Base-by-base conservation (phyloP, 2,797 vertebrate species). In the Myiotriccus ornatus region DNA sequence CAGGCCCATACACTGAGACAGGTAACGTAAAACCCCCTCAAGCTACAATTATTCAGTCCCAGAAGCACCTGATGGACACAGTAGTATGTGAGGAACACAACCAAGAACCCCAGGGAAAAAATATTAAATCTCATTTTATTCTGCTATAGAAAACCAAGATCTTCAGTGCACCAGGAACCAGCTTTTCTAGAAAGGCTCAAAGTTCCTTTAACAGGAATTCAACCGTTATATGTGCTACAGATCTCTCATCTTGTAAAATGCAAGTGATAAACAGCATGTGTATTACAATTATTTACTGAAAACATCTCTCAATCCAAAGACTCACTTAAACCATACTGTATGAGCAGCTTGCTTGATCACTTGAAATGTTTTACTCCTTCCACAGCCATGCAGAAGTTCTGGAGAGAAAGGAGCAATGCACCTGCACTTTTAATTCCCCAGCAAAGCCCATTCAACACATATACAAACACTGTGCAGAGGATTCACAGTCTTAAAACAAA, bases 271-370 rank as follows among this genome's bases (percentile, higher is more conserved):
- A 56, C 2, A 90, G 50, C 68, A 63, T 8, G 8, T 3, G 10
- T 64, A 60, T 60, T 65, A 68, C 34, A 57, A 52, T 30, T 87
- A 53, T 35, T 62, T 55, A 69, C 44, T 60, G 44, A 55, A 87
- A 69, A 70, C 39, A 64, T 46, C 49, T 52, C 14, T 68, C 27
- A 71, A 79, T 27, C 39, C 55, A 82, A 86, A 81, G 63, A 62
- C 35, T 60, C 14, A 6, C 47, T 39, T 59, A 74, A 80, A 74
- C 5, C 6, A 18, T 6, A 34, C 17, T 46, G 53, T 34, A 41
- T 0, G 0, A 75, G 27, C n/a, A 60, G 37, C 62, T 87, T 71
- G 12, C 24, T 35, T 20, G 13, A 53, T 34, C 0, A 2, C 21
- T 81, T 49, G 24, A 49, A 77, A 79, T 10, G 14, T 35, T 68